Base-by-base conservation (phyloP, 2,797 vertebrate species). In the Acomys russatus region DNA sequence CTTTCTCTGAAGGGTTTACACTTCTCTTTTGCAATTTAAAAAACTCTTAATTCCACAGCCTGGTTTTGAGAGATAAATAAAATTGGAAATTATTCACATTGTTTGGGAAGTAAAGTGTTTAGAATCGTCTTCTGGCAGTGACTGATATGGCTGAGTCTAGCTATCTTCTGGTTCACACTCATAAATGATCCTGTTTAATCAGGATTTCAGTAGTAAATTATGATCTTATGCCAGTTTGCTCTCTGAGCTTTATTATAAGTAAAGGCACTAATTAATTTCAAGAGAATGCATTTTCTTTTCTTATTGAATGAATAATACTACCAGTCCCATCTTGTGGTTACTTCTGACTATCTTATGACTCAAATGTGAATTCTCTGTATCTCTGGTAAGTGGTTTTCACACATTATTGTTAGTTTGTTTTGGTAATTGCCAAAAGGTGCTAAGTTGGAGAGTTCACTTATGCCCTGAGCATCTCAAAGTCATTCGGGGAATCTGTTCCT, bases 161-260 rank as follows among this genome's bases (percentile, higher is more conserved):
- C 95, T 98, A 79, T 98, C 97, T 98, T 97, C 96, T 77, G 96
- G 90, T 92, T 88, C 82, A 70, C 90, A 89, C 97, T 93, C 94
- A 91, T 88, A 93, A 97, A 88, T 95, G 97, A 96, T 84, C 85
- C 84, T 86, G 97, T 97, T 95, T 94, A 98, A 98, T 98, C 71
- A 88, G 90, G 0, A 8, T 94, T 98, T 97, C 70, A 94, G 59
- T 76, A 95, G 3, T 91, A 94, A 97, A 92, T 98, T 91, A 23
- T 77, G 93, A 95, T 97, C 84, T 95, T 89, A 91, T 97, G 76
- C 94, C 95, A 90, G 95, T 73, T 9, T 54, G 85, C 96, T 77
- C 90, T 92, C 49, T 96, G 85, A 90, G 44, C 59, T 88, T 90
- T 94, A 51, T 87, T 92, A 96, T 96, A 97, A 97, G 96, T 87